Conservation (phyloP, 2,888 invertebrate species). For the Eulithis testata region DNA sequence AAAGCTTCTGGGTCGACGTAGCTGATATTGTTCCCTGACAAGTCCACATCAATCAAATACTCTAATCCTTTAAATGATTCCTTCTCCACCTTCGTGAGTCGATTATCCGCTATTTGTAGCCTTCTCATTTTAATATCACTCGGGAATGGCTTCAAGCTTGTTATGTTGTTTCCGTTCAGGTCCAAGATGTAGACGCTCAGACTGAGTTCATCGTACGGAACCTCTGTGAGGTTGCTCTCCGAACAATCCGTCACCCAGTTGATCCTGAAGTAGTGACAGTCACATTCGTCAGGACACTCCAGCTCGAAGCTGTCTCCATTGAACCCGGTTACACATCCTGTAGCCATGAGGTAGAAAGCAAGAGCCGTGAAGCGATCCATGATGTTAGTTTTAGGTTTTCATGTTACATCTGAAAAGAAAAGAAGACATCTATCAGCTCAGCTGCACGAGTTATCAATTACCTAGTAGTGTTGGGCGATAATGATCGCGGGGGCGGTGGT, state of each 20-base stretch:
- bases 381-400: conserved; percentile 45
- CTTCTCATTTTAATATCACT: conserved; percentile 88
- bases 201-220: conserved; percentile 88
- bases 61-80: conserved; percentile 87
- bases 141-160: conserved; percentile 85
- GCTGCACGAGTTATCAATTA: conserved; percentile 29
- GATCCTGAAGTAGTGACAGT: conserved; percentile 90
- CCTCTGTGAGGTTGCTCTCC: conserved; percentile 88
- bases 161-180: conserved; percentile 88
- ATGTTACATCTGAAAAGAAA: conserved; percentile 56
- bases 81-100: conserved; percentile 83
- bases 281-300: conserved; percentile 90
- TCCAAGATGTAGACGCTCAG: conserved; percentile 89
- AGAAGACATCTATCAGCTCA: conserved; percentile 28
- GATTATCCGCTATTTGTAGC: conserved; percentile 88
- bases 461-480: conserved; percentile 27
- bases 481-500: conserved; percentile 41
- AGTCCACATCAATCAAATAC: conserved; percentile 88
- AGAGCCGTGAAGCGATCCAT: conserved; percentile 63
- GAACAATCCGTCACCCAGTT: conserved; percentile 92
- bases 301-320: conserved; percentile 87
- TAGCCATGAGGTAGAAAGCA: conserved; percentile 57
- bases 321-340: conserved; percentile 65
- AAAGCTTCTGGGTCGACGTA: conserved; percentile 87
- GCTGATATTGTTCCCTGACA: conserved; percentile 87